Base-by-base conservation (phyloP, 1,140 invertebrate genomes). In the Elymnias hypermnestra region DNA sequence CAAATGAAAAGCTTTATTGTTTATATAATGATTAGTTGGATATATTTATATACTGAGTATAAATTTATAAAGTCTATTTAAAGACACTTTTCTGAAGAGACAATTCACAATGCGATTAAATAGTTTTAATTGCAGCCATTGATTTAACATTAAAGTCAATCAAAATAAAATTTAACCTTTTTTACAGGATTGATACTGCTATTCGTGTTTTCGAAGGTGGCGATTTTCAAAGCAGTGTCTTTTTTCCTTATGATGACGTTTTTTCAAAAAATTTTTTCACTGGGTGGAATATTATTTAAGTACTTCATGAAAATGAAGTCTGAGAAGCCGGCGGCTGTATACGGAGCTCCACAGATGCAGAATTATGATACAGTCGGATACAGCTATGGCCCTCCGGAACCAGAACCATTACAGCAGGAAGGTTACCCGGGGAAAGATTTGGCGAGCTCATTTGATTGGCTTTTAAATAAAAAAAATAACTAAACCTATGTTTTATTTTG, bases 291-390 rank as follows among this genome's bases (percentile, higher is more conserved):
- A 0, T 18, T 81, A 5, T 45, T 83, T 12, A 72, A 64, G 17
- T 63, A 72, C 29, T 69, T 71, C 48, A 53, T 83, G 57, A 66
- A 67, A 25, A 45, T 74, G 51, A 68, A 71, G 21, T 54, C 52
- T 26, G 46, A 53, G 14, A 45, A 51, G 15, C 56, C 65, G 13
- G 15, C 63, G 1, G 43, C 65, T 0, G 51, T 69, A 22, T 83
- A 83, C 29, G 76, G 79, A 0, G 41, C 67, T 2, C 78, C 78
- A 0, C 55, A 10, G 23, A 23, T 10, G 6, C 38, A 64, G 9
- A 68, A 72, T 0, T 83, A 83, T 35, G 77, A 83, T 35, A 83
- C 76, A 0, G 53, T 83, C 3, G 76, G 76, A 2, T 83, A 83
- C 47, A 83, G 74, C 29, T 81, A 83, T 12, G 72, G 72, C 0